Percentiles rank a stretch among this genome's conserved stretches.
Evolutionary conservation across 2,113 vertebrate genomes (phyloP).

Genomic region (Barbus barbus): DNA sequence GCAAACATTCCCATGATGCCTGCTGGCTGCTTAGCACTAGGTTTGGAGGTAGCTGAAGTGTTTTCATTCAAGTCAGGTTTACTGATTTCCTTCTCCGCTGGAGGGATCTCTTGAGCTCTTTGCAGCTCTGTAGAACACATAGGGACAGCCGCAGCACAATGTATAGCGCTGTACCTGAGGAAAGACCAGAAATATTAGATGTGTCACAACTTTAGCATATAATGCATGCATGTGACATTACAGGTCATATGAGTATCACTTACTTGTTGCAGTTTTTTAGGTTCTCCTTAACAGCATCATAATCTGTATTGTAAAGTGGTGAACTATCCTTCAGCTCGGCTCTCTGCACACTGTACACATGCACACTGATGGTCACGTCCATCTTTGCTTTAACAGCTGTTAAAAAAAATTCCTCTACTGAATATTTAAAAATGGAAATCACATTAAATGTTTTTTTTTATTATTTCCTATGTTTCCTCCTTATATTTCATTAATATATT

Average conservation of each 20-base stretch:
- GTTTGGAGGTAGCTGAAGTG: conserved; percentile 61
- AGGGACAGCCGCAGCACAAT: conserved; percentile 78
- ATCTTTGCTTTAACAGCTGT: conserved; percentile 88
- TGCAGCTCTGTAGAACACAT: conserved; percentile 66
- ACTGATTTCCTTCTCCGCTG: not conserved
- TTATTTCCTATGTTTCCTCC: too few species aligned
- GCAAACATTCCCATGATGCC: conserved; percentile 95
- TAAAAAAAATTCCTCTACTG: conserved; percentile 36
- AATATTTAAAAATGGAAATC: not conserved
- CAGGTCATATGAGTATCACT: conserved; percentile 45
- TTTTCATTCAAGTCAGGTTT: conserved; percentile 70
- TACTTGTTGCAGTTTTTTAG: conserved; percentile 90
- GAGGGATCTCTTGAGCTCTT: conserved; percentile 55
- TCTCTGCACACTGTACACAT: conserved; percentile 95
- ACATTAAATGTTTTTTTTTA: not conserved
- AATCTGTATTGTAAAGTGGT: conserved; percentile 92
- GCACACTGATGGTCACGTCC: conserved; percentile 80
- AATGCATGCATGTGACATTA: not conserved
- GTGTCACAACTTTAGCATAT: not conserved
- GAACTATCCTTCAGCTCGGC: conserved; percentile 90
- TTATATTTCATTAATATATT: too few species aligned
- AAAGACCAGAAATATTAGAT: not conserved
- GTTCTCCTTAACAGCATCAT: conserved; percentile 90
- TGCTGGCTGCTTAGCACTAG: conserved; percentile 73
- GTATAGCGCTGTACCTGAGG: conserved; percentile 88